These are phyloP conservation scores for Scarus forsteni DNA, from an alignment of 2,797 vertebrate species.

Conservation along the genomic window DNA sequence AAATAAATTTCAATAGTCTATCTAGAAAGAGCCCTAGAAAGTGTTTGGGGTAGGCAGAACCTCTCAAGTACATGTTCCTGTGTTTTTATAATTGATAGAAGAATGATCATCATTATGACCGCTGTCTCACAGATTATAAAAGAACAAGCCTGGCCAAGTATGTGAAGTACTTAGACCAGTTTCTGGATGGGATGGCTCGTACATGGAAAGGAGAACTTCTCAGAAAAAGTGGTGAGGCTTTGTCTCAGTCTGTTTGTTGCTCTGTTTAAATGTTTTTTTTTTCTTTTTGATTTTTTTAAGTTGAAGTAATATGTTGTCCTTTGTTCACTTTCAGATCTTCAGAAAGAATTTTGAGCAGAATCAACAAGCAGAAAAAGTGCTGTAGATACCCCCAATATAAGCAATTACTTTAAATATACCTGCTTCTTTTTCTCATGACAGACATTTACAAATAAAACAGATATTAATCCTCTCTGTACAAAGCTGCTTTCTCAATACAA, in stretches of 20 bases:
- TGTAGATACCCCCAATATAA: not conserved
- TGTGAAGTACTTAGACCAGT: conserved; percentile 90
- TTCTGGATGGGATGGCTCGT: conserved; percentile 89
- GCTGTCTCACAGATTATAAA: conserved; percentile 88
- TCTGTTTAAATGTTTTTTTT: not conserved
- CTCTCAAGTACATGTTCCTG: too few relatives aligned
- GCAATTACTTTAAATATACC: not conserved
- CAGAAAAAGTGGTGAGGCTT: conserved; percentile 85
- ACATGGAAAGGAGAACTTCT: conserved; percentile 88
- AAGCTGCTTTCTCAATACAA: conserved; percentile 27
- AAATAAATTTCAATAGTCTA: too few relatives aligned
- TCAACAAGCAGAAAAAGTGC: not conserved
- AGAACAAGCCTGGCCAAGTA: conserved; percentile 92
- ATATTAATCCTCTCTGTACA: not conserved
- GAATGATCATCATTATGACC: not conserved
- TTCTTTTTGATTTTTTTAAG: not conserved
- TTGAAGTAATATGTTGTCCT: not conserved
- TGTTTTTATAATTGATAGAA: too few relatives aligned
- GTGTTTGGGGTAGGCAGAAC: too few relatives aligned
- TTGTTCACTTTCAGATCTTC: conserved; percentile 78
- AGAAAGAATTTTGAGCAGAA: conserved; percentile 82
- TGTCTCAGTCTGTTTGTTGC: not conserved
- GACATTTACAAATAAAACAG: conserved; percentile 4
- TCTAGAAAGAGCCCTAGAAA: too few relatives aligned
- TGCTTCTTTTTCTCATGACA: not conserved